Evolutionary conservation across 2,888 invertebrate genomes (phyloP), one percentile per base, ranked within the genome.

Genomic region (Apotomis capreana): DNA sequence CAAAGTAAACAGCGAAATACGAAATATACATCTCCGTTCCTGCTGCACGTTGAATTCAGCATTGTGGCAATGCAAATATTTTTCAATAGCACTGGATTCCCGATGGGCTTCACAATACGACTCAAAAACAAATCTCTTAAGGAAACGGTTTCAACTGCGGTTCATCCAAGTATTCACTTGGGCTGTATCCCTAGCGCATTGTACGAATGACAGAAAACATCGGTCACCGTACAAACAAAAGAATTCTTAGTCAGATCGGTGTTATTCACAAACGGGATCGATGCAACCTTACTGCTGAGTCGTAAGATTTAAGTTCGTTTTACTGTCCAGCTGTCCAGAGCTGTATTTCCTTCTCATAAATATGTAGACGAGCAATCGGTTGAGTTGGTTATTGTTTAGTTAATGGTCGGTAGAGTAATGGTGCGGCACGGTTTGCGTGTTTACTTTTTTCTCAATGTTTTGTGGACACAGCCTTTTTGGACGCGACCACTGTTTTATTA

Each of bases 381-480:
- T 74, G 77, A 75, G 80, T 80, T 75, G 77, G 80, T 80, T 82
- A 83, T 80, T 82, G 83, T 84, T 84, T 82, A 82, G 81, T 80
- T 81, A 84, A 84, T 86, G 84, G 82, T 85, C 81, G 80, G 73
- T 80, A 76, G 78, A 77, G 83, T 83, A 86, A 87, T 85, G 82
- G 82, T 71, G 75, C 76, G 80, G 82, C 83, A 83, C 74, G 68
- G 74, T 74, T 69, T 78, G 78, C 77, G 78, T 78, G 77, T 77
- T 77, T 77, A 76, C 59, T 61, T 54, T 74, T 65, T 72, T 68
- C 63, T 63, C 72, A 67, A 49, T 74, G 72, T 62, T 74, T 67
- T 73, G 63, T 64, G 59, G 69, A 67, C 62, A 65, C 57, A 71
- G 62, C 61, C 61, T 68, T 72, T 68, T 68, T 59, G 68, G 62